phyloP scores from a whole-genome alignment of 2,113 vertebrate genomes.

The Phasianus colchicus region DNA sequence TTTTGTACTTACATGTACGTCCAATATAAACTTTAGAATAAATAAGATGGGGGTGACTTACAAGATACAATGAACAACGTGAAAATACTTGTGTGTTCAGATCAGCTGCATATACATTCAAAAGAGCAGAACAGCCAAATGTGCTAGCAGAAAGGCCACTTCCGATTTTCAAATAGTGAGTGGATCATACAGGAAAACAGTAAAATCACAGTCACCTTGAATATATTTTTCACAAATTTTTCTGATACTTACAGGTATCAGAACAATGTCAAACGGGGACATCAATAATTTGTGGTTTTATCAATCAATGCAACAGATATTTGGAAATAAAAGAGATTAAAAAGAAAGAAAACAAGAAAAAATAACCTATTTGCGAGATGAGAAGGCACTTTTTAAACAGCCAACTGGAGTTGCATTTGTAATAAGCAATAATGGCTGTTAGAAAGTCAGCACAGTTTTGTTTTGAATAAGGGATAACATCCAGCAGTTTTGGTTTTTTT shows the following conservation, averaged over 20 bases:
- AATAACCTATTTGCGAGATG: neutral
- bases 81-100: neutral
- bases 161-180: neutral
- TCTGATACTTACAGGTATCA: neutral
- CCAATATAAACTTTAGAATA: neutral
- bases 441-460: slow-evolving; percentile 14
- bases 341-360: neutral
- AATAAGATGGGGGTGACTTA: neutral
- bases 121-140: neutral
- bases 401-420: neutral
- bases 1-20: neutral
- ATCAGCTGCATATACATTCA: neutral
- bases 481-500: neutral
- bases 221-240: neutral
- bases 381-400: neutral
- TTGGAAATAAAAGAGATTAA: neutral
- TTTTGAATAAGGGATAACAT: neutral
- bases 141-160: neutral
- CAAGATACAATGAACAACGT: neutral
- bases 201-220: neutral
- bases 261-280: neutral
- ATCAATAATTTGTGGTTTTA: neutral
- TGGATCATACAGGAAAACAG: neutral
- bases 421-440: neutral
- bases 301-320: neutral